Base-by-base conservation (phyloP, 2,888 invertebrate genomes). In the Pammene aurita region DNA sequence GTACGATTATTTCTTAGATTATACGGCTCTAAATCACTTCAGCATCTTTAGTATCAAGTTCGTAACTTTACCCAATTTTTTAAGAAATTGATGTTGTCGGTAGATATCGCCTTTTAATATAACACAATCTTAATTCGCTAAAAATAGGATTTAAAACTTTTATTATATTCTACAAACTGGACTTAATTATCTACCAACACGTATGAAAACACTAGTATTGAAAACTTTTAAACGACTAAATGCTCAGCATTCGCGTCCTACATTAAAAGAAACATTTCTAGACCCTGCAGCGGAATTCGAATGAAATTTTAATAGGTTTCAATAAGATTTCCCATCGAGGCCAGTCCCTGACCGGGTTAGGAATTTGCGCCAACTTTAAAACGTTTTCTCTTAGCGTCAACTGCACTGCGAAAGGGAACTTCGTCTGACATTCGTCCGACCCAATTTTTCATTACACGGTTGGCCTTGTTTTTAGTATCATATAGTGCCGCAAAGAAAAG, bases 311-410 rank as follows among this genome's bases (percentile, higher is more conserved):
- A 68, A 58, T 46, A 46, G 63, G 52, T 18, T 14, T 57, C 57
- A 64, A 68, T 68, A 46, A 63, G 63, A 68, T 57, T 68, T 64
- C 18, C 57, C 52, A 58, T 58, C 68, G 52, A 64, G 68, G 57
- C 52, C 63, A 64, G 68, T 16, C 57, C 57, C 63, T 68, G 68
- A 68, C 63, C 68, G 63, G 52, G 63, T 64, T 52, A 68, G 63
- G 52, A 63, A 68, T 63, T 63, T 52, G 68, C 63, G 63, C 58
- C 57, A 58, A 63, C 57, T 68, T 63, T 68, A 68, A 68, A 61
- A 42, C 50, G 56, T 62, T 68, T 52, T 52, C 52, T 50, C 63
- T 52, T 50, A 26, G 63, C 61, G 57, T 44, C 44, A 50, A 63
- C 63, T 55, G 63, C 63, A 54, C 42, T 55, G 44, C 58, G 63